Evolutionary conservation across 1,140 invertebrate species (phyloP), one percentile per base, ranked within the genome.

Genomic region (Batillaria attramentaria): DNA sequence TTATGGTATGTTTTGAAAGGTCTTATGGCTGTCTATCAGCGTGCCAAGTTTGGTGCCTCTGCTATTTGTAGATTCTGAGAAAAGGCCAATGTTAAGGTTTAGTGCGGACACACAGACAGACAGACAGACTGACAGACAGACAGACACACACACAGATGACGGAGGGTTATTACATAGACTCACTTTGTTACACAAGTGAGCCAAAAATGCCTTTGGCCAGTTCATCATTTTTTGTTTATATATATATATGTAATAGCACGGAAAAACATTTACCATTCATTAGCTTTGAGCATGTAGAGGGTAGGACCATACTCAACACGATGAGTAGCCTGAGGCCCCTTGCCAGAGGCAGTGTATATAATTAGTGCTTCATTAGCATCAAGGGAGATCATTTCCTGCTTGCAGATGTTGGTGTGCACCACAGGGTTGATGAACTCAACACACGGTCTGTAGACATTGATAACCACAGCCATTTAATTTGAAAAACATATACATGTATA

Each of bases 331-430:
- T 84, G 75, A n/a, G 84, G 80, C 31, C 82, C 78, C n/a, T 84
- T 72, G 16, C 68, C 69, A 57, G 85, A 81, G 37, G 84, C 75
- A 20, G 66, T 74, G 70, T 90, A 90, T 0, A 89, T 85, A 20
- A 90, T 85, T 20, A 90, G 57, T 10, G 85, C 87, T 76, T 90
- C 89, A 80, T 89, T 89, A 24, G 88, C 89, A 84, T 89, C 88
- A 66, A 90, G 69, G 35, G 89, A 85, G 28, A 86, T 84, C 78
- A 85, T 84, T 2, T 83, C 46, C 6, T 79, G 41, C 16, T 83
- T 82, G 20, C 72, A 37, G 4, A 89, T 84, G 41, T 68, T 76
- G 24, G 70, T 65, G 69, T 88, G 85, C 18, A 80, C 77, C 3
- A 88, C 76, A 10, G 87, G 85, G 78, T 89, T 88, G 35, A 77